These are phyloP conservation scores for Apotomis betuletana DNA, from an alignment of 2,888 invertebrate genomes.

Conservation along the genomic window DNA sequence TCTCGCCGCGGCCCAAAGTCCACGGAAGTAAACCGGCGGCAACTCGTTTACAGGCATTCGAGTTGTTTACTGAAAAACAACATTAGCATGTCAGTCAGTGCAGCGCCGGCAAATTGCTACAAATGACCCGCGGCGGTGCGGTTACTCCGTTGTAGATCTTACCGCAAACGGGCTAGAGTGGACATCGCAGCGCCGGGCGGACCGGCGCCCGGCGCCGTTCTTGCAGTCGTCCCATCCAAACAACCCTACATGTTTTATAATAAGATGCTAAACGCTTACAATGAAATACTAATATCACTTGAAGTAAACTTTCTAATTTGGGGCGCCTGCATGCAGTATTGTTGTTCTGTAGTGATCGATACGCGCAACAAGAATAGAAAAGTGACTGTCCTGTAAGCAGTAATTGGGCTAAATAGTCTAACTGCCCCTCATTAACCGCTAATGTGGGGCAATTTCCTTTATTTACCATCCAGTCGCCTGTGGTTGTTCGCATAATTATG, in stretches of 20 bases:
- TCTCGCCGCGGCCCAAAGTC: background rate
- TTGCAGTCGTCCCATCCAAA: conserved; percentile 7
- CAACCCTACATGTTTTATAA: background rate
- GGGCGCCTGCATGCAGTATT: background rate
- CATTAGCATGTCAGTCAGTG: conserved; percentile 28
- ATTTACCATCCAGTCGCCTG: background rate
- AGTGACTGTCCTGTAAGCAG: conserved; percentile 11
- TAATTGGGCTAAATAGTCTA: conserved; percentile 2
- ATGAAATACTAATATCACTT: no score
- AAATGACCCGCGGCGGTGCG: conserved; percentile 10
- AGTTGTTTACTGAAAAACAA: conserved; percentile 28
- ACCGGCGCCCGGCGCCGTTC: background rate
- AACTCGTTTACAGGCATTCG: conserved; percentile 13
- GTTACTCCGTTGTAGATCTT: background rate
- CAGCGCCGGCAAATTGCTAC: conserved; percentile 36
- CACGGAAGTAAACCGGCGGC: background rate
- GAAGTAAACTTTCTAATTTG: conserved; percentile 3
- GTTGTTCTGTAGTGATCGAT: conserved; percentile 4
- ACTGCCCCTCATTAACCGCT: background rate
- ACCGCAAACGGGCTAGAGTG: background rate
- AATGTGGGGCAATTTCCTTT: background rate
- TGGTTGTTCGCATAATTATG: conserved; percentile 11
- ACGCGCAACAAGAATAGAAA: conserved; percentile 10
- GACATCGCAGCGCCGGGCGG: background rate
- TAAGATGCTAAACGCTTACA: background rate